Conservation (phyloP, 64 coral and sea anemone genomes). For the Actinia tenebrosa region DNA sequence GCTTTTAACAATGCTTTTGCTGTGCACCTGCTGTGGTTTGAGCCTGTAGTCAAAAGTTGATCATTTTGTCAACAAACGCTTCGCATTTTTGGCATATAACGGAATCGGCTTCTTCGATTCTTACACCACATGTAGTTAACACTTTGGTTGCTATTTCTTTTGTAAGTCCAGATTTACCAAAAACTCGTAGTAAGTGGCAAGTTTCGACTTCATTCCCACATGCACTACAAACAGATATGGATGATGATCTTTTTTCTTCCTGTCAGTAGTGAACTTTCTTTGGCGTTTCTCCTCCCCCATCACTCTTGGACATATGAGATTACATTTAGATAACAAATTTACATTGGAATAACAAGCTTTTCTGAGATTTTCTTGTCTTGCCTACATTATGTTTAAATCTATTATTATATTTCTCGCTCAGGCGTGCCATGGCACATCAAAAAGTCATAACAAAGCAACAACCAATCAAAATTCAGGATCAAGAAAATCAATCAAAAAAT, state of each 20-base stretch:
- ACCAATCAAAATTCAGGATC: too few species aligned
- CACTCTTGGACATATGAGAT: background rate
- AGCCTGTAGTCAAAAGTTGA: background rate
- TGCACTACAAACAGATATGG: background rate
- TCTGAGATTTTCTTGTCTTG: too few species aligned
- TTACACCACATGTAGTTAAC: background rate
- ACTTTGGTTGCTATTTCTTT: background rate
- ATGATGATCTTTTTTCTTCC: background rate
- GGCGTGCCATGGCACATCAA: too few species aligned
- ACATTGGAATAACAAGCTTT: background rate
- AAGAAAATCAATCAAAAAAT: too few species aligned
- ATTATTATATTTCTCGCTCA: too few species aligned
- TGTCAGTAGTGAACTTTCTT: background rate
- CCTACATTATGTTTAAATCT: too few species aligned
- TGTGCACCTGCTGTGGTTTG: background rate
- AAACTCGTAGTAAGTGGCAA: background rate
- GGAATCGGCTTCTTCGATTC: background rate
- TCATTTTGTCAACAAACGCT: background rate
- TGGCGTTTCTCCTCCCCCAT: background rate
- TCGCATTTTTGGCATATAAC: background rate
- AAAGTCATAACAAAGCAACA: too few species aligned
- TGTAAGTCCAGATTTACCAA: background rate
- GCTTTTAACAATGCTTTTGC: background rate
- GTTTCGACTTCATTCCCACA: background rate
- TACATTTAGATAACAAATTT: constrained; percentile 2